A percentile compares a stretch with the other conserved stretches of the same genome.
Conservation (phyloP, 2,797 vertebrate genomes). For the Pipistrellus pipistrellus region DNA sequence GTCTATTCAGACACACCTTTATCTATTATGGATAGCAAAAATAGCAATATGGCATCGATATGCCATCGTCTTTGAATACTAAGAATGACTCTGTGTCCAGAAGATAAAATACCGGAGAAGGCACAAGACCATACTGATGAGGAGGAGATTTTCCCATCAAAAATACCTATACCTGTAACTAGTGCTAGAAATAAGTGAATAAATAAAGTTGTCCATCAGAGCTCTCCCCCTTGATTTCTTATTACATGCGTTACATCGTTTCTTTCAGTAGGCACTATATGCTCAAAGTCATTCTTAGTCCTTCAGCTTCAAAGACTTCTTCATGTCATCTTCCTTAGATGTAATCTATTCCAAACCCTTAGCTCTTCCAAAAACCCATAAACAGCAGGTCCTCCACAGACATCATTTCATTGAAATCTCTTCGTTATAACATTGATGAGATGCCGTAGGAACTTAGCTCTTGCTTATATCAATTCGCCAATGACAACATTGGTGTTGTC, state of each 20-base stretch:
- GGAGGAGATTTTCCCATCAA: not conserved
- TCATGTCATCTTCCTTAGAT: not conserved
- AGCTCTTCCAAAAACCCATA: not conserved
- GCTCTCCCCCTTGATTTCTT: not conserved
- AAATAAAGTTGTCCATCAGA: not conserved
- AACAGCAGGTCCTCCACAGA: not conserved
- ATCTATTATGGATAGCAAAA: not conserved
- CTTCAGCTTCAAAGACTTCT: not conserved
- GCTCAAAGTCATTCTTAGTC: constrained; percentile 5
- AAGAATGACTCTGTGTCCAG: not conserved
- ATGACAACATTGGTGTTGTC: not conserved
- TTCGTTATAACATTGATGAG: not conserved
- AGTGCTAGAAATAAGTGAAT: not conserved
- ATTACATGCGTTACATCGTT: not conserved
- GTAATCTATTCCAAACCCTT: not conserved
- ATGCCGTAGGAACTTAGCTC: not conserved
- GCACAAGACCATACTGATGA: constrained; percentile 16
- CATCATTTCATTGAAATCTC: not conserved
- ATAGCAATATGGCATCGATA: not conserved
- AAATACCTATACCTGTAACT: not conserved
- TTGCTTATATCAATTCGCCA: not conserved
- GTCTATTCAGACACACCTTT: constrained; percentile 10
- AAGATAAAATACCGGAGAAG: constrained; percentile 36
- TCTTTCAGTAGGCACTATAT: not conserved
- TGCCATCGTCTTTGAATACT: not conserved